phyloP scores from a whole-genome alignment of 1,140 invertebrate genomes.

The Drosophila elegans region DNA sequence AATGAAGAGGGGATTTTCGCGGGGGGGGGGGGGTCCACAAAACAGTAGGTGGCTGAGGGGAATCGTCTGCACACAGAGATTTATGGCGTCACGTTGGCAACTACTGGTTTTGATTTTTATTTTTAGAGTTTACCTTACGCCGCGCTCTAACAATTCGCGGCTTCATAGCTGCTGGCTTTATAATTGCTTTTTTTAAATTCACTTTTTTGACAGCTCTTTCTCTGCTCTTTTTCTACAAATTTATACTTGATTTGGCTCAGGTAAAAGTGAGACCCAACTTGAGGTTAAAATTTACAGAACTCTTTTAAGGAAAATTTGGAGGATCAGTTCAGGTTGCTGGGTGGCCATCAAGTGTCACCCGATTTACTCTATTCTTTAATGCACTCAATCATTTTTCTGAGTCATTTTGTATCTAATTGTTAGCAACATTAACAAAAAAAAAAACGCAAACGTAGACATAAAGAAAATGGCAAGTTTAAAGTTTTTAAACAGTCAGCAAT shows the following conservation, averaged over 20 bases:
- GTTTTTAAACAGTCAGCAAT: constrained; percentile 76
- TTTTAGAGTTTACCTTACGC: constrained; percentile 48
- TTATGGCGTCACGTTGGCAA: constrained; percentile 65
- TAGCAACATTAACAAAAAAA: constrained; percentile 63
- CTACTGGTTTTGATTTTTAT: constrained; percentile 66
- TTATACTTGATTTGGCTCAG: constrained; percentile 15
- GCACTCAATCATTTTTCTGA: constrained; percentile 42
- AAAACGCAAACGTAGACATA: constrained; percentile 37
- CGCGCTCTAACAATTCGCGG: constrained; percentile 46
- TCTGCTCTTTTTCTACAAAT: constrained; percentile 13
- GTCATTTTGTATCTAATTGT: constrained; percentile 75
- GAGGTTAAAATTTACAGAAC: constrained; percentile 19
- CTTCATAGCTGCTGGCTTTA: constrained; percentile 31
- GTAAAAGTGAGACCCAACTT: constrained; percentile 30
- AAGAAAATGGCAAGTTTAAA: constrained; percentile 59
- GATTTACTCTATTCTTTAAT: constrained; percentile 13
- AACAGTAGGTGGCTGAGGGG: neutral
- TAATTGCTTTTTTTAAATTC: constrained; percentile 43
- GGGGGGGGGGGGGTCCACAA: neutral
- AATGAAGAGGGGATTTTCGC: constrained; percentile 6
- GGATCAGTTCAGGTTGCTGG: constrained; percentile 41
- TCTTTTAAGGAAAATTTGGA: constrained; percentile 12
- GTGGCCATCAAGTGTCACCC: constrained; percentile 53
- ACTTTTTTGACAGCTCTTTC: constrained; percentile 29
- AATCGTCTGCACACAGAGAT: constrained; percentile 38